Conservation (phyloP, 1,140 invertebrate genomes). For the Hylyphantes graminicola region DNA sequence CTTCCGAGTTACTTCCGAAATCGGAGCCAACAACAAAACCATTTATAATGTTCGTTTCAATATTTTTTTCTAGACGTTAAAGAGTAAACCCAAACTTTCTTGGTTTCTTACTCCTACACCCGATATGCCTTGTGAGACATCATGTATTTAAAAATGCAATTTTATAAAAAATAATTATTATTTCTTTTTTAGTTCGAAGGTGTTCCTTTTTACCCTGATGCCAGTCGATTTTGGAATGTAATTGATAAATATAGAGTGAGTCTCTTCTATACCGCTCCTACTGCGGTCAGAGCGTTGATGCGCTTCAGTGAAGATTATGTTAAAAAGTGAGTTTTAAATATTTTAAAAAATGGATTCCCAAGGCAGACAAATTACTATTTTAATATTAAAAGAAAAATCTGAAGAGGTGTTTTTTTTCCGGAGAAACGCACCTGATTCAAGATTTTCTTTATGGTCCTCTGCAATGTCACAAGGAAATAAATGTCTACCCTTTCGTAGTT, state of each 20-base stretch:
- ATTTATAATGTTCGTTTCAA: too few species aligned
- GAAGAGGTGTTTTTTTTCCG: too few species aligned
- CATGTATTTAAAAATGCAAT: not conserved
- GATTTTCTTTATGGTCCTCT: not conserved
- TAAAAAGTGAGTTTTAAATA: conserved; percentile 66
- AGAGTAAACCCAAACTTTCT: not conserved
- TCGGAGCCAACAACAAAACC: too few species aligned
- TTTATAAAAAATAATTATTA: not conserved
- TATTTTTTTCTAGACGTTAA: too few species aligned
- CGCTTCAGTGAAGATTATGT: conserved; percentile 77
- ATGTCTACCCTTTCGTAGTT: too few species aligned
- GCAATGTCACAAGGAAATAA: too few species aligned
- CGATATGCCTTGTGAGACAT: not conserved
- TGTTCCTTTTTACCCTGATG: conserved; percentile 85
- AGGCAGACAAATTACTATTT: too few species aligned
- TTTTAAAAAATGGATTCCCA: not conserved
- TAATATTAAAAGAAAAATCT: too few species aligned
- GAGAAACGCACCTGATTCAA: not conserved
- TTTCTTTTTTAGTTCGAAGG: conserved; percentile 88
- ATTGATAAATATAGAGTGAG: conserved; percentile 94
- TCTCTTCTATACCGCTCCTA: conserved; percentile 98
- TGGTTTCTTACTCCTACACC: not conserved
- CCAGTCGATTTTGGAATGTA: conserved; percentile 88
- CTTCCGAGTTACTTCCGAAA: too few species aligned
- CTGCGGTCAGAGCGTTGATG: conserved; percentile 96